These are phyloP conservation scores for Spisula subtruncata DNA, from an alignment of 2,888 invertebrate species.

Conservation along the genomic window DNA sequence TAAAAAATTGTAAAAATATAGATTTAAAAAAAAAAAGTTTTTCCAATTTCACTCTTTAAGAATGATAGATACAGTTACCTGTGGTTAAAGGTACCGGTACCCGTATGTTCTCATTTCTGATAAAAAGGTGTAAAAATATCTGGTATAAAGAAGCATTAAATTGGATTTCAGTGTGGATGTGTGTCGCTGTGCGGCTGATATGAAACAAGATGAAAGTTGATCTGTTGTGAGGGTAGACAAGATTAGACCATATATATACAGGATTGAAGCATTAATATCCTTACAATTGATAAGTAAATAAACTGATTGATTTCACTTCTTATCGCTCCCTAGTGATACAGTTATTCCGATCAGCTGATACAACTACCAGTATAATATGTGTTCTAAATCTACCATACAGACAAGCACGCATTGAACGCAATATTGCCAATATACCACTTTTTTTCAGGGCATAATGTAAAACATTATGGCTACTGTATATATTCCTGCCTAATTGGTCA, in stretches of 20 bases:
- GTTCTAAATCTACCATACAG: too few species aligned
- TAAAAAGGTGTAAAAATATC: constrained; percentile 15
- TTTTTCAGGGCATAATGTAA: too few species aligned
- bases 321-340: constrained; percentile 12
- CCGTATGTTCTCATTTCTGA: not conserved
- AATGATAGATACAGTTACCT: too few species aligned
- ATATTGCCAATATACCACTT: too few species aligned
- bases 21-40: too few species aligned
- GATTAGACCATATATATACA: constrained; percentile 8
- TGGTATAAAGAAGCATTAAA: not conserved
- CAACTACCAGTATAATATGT: too few species aligned
- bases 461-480: too few species aligned
- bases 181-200: not conserved
- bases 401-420: too few species aligned
- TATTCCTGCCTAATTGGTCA: too few species aligned
- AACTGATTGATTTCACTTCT: constrained; percentile 18
- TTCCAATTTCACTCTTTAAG: too few species aligned
- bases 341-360: not conserved
- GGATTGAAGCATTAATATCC: constrained; percentile 4
- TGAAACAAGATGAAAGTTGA: not conserved
- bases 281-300: not conserved
- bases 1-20: too few species aligned
- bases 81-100: not conserved
- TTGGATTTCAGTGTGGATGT: not conserved
- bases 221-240: not conserved